Percentiles rank a stretch among this genome's conserved stretches.
These are phyloP conservation scores for Coregonus ussuriensis DNA, from an alignment of 2,797 vertebrate genomes.

Conservation along the genomic window DNA sequence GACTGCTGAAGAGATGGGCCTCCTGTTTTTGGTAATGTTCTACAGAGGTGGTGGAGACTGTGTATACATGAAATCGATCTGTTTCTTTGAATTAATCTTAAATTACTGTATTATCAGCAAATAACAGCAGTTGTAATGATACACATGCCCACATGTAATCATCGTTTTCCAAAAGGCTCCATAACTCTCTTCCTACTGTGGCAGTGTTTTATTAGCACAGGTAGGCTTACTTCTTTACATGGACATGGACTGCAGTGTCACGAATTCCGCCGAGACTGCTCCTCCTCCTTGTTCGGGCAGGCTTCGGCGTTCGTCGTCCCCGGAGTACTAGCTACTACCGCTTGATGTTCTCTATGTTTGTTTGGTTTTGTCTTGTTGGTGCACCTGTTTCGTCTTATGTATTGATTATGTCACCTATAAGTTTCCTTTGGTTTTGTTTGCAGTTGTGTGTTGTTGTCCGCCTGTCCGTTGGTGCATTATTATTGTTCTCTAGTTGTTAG, in stretches of 20 bases:
- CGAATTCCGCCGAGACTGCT: too few species aligned
- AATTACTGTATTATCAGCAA: slow-evolving; percentile 65
- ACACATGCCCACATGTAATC: slow-evolving; percentile 39
- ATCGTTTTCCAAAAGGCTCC: slow-evolving; percentile 34
- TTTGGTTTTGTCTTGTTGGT: too few species aligned
- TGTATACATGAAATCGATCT: slow-evolving; percentile 66
- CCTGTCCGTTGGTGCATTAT: too few species aligned
- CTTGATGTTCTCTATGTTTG: too few species aligned
- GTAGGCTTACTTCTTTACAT: not conserved
- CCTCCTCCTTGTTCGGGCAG: too few species aligned
- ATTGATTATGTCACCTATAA: too few species aligned
- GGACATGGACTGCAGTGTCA: not conserved
- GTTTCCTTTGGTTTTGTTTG: too few species aligned
- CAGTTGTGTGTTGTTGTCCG: too few species aligned
- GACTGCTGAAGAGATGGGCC: slow-evolving; percentile 70
- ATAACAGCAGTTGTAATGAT: slow-evolving; percentile 51
- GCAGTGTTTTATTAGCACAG: not conserved
- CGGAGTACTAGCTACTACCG: too few species aligned
- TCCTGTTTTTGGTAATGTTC: slow-evolving; percentile 64
- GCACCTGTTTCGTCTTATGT: too few species aligned
- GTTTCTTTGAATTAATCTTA: slow-evolving; percentile 64
- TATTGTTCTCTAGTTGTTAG: too few species aligned
- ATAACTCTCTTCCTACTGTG: slow-evolving; percentile 28
- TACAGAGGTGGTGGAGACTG: slow-evolving; percentile 52
- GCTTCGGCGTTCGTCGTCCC: too few species aligned